Conservation (phyloP, 2,113 vertebrate species). For the Elaphurus davidianus region DNA sequence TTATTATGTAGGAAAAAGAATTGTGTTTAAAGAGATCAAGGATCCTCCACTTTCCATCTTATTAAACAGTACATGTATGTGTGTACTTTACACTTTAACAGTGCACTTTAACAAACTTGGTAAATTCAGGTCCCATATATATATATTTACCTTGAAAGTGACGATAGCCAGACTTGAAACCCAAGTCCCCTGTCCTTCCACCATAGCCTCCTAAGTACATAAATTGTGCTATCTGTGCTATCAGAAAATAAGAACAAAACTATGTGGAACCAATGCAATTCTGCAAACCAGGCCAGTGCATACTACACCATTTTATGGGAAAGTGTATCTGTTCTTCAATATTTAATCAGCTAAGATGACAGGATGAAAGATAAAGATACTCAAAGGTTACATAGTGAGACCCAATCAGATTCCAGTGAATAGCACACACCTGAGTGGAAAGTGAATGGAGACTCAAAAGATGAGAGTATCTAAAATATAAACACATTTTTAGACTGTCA, state of each 20-base stretch:
- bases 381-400: neutral
- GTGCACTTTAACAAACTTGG: neutral
- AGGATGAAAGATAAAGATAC: neutral
- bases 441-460: neutral
- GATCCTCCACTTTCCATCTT: neutral
- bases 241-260: neutral
- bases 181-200: neutral
- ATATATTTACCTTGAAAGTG: neutral
- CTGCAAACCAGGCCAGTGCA: neutral
- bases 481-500: neutral
- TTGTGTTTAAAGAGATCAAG: neutral
- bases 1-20: neutral
- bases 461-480: neutral
- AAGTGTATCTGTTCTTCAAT: neutral
- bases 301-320: neutral
- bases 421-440: neutral
- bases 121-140: neutral
- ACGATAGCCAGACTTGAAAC: neutral
- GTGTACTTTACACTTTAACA: neutral
- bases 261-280: neutral
- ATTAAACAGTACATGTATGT: neutral
- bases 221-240: neutral
- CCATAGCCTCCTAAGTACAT: neutral
- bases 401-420: neutral
- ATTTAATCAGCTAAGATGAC: neutral